A percentile compares a stretch with the other conserved stretches of the same genome.
Conservation (phyloP, 2,797 vertebrate genomes). For the Pseudochirops cupreus region DNA sequence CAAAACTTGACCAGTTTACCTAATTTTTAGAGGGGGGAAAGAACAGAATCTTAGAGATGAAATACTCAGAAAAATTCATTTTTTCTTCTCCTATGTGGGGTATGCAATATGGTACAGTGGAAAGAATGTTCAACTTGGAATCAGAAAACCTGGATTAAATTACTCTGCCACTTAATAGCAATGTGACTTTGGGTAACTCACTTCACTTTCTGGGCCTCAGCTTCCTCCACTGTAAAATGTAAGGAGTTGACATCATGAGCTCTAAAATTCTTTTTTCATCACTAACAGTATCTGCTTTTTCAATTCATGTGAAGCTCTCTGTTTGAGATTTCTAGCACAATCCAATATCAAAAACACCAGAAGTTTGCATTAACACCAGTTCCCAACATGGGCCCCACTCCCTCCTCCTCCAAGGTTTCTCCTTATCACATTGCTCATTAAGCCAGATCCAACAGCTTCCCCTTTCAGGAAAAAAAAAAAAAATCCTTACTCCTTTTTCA, state of each 20-base stretch:
- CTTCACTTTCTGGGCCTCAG: not conserved
- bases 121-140: not conserved
- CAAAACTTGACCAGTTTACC: not conserved
- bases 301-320: not conserved
- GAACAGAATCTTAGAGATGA: slow-evolving; percentile 12
- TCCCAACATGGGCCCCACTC: not conserved
- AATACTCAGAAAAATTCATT: slow-evolving; percentile 42
- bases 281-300: not conserved
- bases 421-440: slow-evolving; percentile 64
- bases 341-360: not conserved
- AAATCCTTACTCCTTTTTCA: not conserved
- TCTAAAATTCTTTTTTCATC: not conserved
- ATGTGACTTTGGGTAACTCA: not conserved
- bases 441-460: slow-evolving; percentile 49
- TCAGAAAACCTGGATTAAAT: not conserved
- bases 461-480: slow-evolving; percentile 58
- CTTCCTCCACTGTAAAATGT: not conserved
- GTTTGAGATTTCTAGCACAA: not conserved
- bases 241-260: not conserved
- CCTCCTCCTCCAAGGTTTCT: slow-evolving; percentile 40
- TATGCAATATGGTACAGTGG: not conserved
- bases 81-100: slow-evolving; percentile 51
- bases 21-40: slow-evolving; percentile 30
- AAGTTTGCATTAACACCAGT: not conserved
- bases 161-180: not conserved